These are phyloP conservation scores for Philopotamus ludificatus DNA, from an alignment of 1,140 invertebrate species.

Conservation along the genomic window DNA sequence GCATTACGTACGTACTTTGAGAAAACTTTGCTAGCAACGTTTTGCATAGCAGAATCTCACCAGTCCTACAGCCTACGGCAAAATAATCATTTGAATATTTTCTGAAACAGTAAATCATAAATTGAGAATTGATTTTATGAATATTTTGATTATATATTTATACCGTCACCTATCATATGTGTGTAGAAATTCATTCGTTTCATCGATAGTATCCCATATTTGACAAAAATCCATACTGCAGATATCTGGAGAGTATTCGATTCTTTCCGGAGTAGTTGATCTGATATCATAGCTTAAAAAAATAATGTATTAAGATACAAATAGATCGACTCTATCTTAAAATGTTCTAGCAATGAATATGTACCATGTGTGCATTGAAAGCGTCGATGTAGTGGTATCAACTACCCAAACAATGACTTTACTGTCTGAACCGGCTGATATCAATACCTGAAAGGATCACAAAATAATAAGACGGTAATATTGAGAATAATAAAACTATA, in stretches of 20 bases:
- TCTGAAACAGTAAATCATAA: conserved; percentile 4
- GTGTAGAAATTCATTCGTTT: too few species aligned
- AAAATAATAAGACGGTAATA: background rate
- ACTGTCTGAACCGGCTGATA: background rate
- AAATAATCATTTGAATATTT: conserved; percentile 24
- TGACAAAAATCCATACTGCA: background rate
- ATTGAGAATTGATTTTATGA: background rate
- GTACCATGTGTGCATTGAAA: too few species aligned
- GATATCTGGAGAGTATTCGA: background rate
- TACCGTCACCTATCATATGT: background rate
- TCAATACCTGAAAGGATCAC: background rate
- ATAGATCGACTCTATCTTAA: background rate
- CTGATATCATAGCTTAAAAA: background rate
- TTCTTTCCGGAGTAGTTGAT: background rate
- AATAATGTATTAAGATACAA: background rate
- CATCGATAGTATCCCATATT: background rate
- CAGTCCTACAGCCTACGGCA: conserved; percentile 33
- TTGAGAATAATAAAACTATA: background rate
- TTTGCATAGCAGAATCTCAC: conserved; percentile 31
- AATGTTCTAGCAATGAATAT: too few species aligned
- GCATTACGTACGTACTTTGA: too few species aligned
- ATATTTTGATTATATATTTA: background rate
- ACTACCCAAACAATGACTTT: background rate
- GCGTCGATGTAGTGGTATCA: background rate
- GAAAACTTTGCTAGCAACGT: conserved; percentile 15